These are phyloP conservation scores for Falco punctatus DNA, from an alignment of 2,113 vertebrate species.

Conservation along the genomic window DNA sequence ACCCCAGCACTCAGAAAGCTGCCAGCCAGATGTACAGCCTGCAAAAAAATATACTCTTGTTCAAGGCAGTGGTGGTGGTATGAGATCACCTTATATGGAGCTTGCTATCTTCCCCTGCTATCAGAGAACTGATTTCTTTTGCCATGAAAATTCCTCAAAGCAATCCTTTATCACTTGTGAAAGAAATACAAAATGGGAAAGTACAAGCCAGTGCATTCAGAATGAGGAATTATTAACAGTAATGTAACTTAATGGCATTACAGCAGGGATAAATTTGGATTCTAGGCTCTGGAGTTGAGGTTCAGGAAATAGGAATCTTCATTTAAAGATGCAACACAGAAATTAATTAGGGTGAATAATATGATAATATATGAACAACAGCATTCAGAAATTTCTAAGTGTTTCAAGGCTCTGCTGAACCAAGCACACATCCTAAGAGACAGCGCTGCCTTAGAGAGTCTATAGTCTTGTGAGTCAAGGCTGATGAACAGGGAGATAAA, in stretches of 20 bases:
- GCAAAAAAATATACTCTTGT: not conserved
- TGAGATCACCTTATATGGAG: constrained; percentile 52
- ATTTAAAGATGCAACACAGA: constrained; percentile 2
- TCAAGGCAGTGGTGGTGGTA: not conserved
- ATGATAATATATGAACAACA: not conserved
- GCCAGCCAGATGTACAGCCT: constrained; percentile 52
- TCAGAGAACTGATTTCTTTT: constrained; percentile 56
- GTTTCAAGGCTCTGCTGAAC: constrained; percentile 15
- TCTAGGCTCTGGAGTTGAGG: not conserved
- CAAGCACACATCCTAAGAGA: not conserved
- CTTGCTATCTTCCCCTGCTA: constrained; percentile 24
- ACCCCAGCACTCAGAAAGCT: not conserved
- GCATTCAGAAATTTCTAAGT: not conserved
- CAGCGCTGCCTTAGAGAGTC: constrained; percentile 4
- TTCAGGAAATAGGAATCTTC: constrained; percentile 26
- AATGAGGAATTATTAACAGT: constrained; percentile 28
- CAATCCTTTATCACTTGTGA: constrained; percentile 45
- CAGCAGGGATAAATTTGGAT: constrained; percentile 50
- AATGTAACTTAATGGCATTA: not conserved
- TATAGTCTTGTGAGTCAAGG: not conserved
- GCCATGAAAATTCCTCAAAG: constrained; percentile 50
- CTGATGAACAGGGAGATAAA: constrained; percentile 37
- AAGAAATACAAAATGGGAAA: constrained; percentile 3
- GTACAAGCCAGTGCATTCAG: not conserved
- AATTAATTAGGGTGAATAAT: constrained; percentile 47